phyloP scores from a whole-genome alignment of 2,113 vertebrate genomes.

The Pipra filicauda region DNA sequence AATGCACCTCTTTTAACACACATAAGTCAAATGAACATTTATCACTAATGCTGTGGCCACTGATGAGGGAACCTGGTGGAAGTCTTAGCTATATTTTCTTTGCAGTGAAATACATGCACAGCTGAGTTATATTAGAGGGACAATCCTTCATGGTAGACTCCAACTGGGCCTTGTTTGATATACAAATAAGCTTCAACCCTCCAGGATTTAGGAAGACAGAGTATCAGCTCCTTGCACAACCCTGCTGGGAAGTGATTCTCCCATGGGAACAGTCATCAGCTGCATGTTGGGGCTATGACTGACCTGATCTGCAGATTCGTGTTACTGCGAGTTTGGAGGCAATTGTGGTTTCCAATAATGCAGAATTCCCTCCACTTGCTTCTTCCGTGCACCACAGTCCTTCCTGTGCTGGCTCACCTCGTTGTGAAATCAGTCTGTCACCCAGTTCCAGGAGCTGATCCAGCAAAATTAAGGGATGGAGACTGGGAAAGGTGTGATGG shows the following conservation, averaged over 20 bases:
- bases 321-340: not conserved
- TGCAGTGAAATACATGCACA: not conserved
- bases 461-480: not conserved
- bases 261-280: not conserved
- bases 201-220: not conserved
- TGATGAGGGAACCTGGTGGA: not conserved
- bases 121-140: not conserved
- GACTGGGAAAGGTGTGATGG: not conserved
- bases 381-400: not conserved
- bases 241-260: not conserved
- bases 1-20: accelerated
- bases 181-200: slow-evolving; percentile 30
- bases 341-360: accelerated
- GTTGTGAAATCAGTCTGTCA: not conserved
- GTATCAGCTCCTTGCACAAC: not conserved
- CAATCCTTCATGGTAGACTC: not conserved
- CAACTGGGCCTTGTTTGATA: slow-evolving; percentile 2
- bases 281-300: not conserved
- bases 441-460: not conserved
- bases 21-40: not conserved
- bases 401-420: not conserved
- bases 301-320: not conserved
- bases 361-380: not conserved
- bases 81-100: not conserved
- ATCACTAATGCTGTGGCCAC: not conserved